Percentiles rank a stretch among this genome's conserved stretches.
Evolutionary conservation across 2,113 vertebrate genomes (phyloP).

Genomic region (Hyperoodon ampullatus): DNA sequence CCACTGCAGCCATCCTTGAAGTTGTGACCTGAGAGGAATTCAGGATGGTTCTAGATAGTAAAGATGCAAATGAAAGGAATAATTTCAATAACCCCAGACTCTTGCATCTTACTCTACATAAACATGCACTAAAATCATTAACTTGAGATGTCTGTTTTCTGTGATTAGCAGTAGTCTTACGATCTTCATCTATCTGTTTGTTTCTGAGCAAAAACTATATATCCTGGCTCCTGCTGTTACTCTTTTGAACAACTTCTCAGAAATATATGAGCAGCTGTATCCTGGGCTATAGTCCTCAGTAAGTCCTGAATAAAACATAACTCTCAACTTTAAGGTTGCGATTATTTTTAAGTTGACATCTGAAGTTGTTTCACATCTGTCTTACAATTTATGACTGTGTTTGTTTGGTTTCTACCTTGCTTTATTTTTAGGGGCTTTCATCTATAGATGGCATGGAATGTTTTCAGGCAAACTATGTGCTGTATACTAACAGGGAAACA

Average conservation of each 20-base stretch:
- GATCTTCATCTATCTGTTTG: background rate
- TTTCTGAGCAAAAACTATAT: background rate
- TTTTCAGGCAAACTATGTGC: background rate
- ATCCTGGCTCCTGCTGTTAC: background rate
- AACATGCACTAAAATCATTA: background rate
- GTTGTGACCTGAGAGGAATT: background rate
- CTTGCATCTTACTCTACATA: background rate
- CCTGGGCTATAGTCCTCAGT: background rate
- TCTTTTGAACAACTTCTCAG: background rate
- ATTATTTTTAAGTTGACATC: background rate
- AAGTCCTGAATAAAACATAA: background rate
- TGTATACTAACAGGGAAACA: background rate
- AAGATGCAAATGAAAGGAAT: background rate
- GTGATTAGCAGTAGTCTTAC: background rate
- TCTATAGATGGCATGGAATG: background rate
- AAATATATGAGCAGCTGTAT: background rate
- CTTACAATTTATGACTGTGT: background rate
- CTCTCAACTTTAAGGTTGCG: background rate
- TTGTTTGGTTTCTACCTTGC: background rate
- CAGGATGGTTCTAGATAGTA: background rate
- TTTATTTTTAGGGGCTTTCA: background rate
- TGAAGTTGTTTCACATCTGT: background rate
- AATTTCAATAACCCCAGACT: background rate
- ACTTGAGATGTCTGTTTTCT: background rate
- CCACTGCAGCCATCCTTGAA: background rate